These are phyloP conservation scores for Craterocephalus amniculus DNA, from an alignment of 2,797 vertebrate genomes.

Conservation along the genomic window DNA sequence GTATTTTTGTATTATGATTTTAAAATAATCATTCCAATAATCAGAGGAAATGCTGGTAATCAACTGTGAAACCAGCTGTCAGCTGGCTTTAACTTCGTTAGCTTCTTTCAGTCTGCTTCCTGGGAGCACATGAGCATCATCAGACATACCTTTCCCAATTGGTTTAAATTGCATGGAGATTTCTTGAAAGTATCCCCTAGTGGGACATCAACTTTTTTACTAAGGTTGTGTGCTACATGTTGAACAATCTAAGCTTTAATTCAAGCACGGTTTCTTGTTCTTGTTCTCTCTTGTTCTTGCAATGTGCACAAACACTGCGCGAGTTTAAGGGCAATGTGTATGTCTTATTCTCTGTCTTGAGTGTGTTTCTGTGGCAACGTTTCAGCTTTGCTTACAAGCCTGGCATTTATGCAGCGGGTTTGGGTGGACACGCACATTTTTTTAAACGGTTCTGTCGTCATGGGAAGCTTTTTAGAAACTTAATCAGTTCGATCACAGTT, in stretches of 20 bases:
- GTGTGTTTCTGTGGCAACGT: background rate
- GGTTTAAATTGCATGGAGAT: background rate
- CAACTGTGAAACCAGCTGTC: slow-evolving; percentile 11
- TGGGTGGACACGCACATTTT: background rate
- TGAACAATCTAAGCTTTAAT: background rate
- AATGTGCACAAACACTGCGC: background rate
- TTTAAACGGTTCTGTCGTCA: background rate
- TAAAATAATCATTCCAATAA: background rate
- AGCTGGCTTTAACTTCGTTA: background rate
- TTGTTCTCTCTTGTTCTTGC: too few species aligned
- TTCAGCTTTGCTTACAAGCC: background rate
- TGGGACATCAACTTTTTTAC: background rate
- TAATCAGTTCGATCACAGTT: background rate
- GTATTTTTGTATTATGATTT: background rate
- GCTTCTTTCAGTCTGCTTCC: background rate
- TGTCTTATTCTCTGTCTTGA: background rate
- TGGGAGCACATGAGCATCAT: slow-evolving; percentile 9
- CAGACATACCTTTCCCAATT: slow-evolving; percentile 5
- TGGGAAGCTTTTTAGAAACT: background rate
- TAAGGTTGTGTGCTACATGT: background rate
- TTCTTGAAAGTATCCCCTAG: background rate
- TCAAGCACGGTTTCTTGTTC: too few species aligned
- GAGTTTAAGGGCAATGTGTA: too few species aligned
- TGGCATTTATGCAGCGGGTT: background rate
- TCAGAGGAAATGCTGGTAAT: background rate